These are phyloP conservation scores for Sebastiscus albofasciatus DNA, from an alignment of 2,797 vertebrate genomes.

Conservation along the genomic window DNA sequence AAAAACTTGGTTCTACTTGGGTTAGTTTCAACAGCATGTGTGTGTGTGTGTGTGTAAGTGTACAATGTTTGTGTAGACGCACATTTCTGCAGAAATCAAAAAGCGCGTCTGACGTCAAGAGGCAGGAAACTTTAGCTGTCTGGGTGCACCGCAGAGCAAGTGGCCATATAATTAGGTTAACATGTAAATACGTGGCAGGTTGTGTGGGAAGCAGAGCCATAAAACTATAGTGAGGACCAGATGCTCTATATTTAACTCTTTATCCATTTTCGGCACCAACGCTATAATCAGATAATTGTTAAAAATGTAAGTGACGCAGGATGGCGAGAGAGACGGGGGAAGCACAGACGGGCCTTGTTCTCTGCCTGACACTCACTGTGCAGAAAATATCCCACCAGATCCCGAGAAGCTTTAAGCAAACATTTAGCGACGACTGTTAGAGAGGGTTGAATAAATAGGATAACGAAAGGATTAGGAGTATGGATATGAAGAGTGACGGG, in stretches of 20 bases:
- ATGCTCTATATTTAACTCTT: conserved; percentile 83
- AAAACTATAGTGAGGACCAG: conserved; percentile 79
- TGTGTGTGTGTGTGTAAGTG: background rate
- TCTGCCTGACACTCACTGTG: conserved; percentile 25
- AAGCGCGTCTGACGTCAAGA: conserved; percentile 79
- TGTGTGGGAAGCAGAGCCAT: conserved; percentile 78
- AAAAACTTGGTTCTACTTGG: conserved; percentile 12
- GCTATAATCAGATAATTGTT: conserved; percentile 82
- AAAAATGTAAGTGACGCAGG: conserved; percentile 76
- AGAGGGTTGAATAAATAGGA: background rate
- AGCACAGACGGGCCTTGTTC: conserved; percentile 48
- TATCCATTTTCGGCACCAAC: conserved; percentile 73
- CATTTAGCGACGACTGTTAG: background rate
- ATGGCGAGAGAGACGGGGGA: conserved; percentile 28
- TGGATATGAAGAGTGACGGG: background rate
- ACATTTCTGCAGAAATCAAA: conserved; percentile 67
- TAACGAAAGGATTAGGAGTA: background rate
- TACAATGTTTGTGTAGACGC: background rate
- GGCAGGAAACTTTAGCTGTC: conserved; percentile 81
- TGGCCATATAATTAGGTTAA: conserved; percentile 83
- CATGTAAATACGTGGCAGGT: conserved; percentile 82
- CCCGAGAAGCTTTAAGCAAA: background rate
- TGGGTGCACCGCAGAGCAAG: conserved; percentile 79
- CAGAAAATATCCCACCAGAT: conserved; percentile 2
- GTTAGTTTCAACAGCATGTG: conserved; percentile 22